These are phyloP conservation scores for Balanococcus diminutus DNA, from an alignment of 2,888 invertebrate species.

Conservation along the genomic window DNA sequence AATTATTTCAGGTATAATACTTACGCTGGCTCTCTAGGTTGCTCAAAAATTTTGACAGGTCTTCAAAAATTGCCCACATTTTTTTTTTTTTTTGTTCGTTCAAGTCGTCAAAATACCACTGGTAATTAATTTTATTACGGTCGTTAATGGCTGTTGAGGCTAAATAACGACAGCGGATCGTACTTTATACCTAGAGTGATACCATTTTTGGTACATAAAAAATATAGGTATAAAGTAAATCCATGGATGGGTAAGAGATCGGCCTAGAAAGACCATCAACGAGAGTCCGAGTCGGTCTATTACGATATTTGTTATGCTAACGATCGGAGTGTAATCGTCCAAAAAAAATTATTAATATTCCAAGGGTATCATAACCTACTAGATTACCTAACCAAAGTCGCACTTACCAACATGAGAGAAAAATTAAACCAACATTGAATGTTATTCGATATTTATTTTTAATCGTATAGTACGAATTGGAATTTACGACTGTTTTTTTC, in stretches of 20 bases:
- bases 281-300: not conserved
- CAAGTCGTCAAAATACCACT: not conserved
- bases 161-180: not conserved
- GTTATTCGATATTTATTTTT: slow-evolving; percentile 10
- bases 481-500: not conserved
- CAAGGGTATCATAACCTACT: slow-evolving; percentile 11
- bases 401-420: not conserved
- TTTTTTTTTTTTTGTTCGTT: not conserved
- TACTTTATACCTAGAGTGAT: slow-evolving; percentile 16
- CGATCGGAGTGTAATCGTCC: not conserved
- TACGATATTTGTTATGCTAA: not conserved
- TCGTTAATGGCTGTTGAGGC: not conserved
- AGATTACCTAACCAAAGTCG: not conserved
- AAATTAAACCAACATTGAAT: slow-evolving; percentile 22
- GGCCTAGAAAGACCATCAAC: not conserved
- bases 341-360: not conserved
- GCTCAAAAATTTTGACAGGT: slow-evolving; percentile 21
- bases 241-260: not conserved
- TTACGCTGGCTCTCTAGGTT: not conserved
- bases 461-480: not conserved
- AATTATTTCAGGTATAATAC: not conserved
- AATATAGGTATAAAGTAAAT: not conserved
- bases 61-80: slow-evolving; percentile 21
- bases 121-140: not conserved
- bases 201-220: slow-evolving; percentile 2